Conservation (phyloP, 2,888 invertebrate genomes). For the Gerosis bhagava region DNA sequence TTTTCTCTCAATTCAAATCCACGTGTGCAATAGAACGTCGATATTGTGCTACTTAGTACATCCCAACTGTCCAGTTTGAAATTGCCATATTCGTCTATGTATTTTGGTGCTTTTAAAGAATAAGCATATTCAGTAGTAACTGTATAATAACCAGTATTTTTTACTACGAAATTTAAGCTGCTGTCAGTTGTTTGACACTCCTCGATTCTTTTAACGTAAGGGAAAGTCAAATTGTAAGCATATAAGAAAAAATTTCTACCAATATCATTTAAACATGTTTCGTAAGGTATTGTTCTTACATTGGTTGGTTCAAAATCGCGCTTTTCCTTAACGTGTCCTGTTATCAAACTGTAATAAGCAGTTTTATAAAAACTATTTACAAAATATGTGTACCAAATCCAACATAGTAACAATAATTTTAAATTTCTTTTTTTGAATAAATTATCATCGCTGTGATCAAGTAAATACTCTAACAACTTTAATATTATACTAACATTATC, state of each 20-base stretch:
- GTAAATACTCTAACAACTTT: constrained; percentile 51
- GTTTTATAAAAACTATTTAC: constrained; percentile 58
- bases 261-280: constrained; percentile 49
- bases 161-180: constrained; percentile 44
- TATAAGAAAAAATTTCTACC: constrained; percentile 43
- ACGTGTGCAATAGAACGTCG: constrained; percentile 45
- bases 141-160: constrained; percentile 41
- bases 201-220: constrained; percentile 35
- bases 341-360: constrained; percentile 49
- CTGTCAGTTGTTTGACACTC: constrained; percentile 42
- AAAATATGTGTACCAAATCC: constrained; percentile 61
- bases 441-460: constrained; percentile 43
- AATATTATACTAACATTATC: constrained; percentile 21
- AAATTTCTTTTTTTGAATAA: constrained; percentile 42
- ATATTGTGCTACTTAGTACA: constrained; percentile 41
- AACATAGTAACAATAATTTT: constrained; percentile 45
- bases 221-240: constrained; percentile 47
- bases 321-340: constrained; percentile 41
- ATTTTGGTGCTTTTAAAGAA: constrained; percentile 42
- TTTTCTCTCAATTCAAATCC: constrained; percentile 46
- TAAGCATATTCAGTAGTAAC: constrained; percentile 45
- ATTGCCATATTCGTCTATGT: constrained; percentile 40
- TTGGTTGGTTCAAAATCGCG: constrained; percentile 36
- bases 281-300: constrained; percentile 40
- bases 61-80: constrained; percentile 43